Conservation (phyloP, 2,797 vertebrate genomes). For the Uromys caudimaculatus region DNA sequence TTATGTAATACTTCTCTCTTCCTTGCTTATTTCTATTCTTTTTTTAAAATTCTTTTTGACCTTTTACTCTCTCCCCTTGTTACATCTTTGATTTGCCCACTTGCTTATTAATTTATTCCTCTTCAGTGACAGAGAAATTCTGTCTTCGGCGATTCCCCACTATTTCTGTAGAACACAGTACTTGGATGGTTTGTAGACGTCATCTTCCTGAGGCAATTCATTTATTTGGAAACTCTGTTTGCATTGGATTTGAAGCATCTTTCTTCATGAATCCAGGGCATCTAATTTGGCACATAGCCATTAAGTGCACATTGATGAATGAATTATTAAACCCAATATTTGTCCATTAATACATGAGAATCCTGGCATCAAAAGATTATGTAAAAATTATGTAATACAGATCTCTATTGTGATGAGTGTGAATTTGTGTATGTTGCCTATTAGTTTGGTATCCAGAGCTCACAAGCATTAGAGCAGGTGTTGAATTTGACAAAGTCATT, state of each 20-base stretch:
- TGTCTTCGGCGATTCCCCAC: accelerated
- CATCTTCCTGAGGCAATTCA: background rate
- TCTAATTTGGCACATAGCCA: background rate
- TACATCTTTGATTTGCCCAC: background rate
- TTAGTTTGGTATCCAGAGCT: background rate
- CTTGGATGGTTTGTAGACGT: background rate
- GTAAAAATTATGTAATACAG: background rate
- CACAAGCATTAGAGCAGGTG: background rate
- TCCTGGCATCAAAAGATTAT: background rate
- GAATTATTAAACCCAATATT: constrained; percentile 1
- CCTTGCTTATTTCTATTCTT: accelerated
- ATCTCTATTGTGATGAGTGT: no score
- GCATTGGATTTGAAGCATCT: background rate
- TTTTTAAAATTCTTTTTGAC: background rate
- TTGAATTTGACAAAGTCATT: background rate
- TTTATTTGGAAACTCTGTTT: background rate
- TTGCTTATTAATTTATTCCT: background rate
- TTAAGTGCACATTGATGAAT: background rate
- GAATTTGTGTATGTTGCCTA: background rate
- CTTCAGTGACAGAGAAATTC: background rate
- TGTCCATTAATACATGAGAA: background rate
- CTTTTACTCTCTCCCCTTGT: background rate
- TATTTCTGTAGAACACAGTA: background rate
- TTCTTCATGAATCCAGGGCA: background rate
- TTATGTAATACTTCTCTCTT: no score